Evolutionary conservation across 2,113 vertebrate genomes (phyloP), one percentile per base, ranked within the genome.

Genomic region (Lichenostomus cassidix): DNA sequence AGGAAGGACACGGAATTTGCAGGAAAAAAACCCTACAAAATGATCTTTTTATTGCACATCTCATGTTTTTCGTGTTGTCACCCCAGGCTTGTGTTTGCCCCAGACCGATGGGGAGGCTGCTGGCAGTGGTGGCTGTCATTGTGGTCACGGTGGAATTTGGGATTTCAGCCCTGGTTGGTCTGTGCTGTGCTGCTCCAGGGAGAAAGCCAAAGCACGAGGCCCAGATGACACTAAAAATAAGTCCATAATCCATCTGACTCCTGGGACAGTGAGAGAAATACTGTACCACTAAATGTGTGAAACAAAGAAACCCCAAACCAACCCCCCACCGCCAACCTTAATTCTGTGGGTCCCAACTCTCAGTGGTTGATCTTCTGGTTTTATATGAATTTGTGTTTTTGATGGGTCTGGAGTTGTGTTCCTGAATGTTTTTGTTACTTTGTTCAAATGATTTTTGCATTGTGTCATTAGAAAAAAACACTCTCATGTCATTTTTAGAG

Each of bases 311-410:
- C 9, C 17, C 21, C 12, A 53, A 24, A 62, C 10, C 10, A 60
- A 0, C 2, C 9, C 5, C 12, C 5, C 5, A 4, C 7, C 0
- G 0, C 31, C 73, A 41, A 1, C 14, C 18, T 49, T 33, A 62
- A n/a, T 67, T 84, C 50, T 74, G 27, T 17, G 17, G 7, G 8
- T 41, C 17, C 20, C 29, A 31, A 20, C 33, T 46, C 70, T 20
- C 70, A 83, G 0, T 17, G 25, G 5, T 11, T 39, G 22, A 33
- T 35, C 56, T 22, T 19, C 7, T 60, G 10, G 15, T 39, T 35
- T 71, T 2, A 0, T 44, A 1, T 3, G 12, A 42, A 65, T 14
- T 18, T 18, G 0, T 50, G 44, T 0, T 90, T 81, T 53, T 21
- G 14, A 13, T 24, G 9, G 5, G 23, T 39, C 28, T 79, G 21